These are phyloP conservation scores for Noctua fimbriata DNA, from an alignment of 2,888 invertebrate species.

Conservation along the genomic window DNA sequence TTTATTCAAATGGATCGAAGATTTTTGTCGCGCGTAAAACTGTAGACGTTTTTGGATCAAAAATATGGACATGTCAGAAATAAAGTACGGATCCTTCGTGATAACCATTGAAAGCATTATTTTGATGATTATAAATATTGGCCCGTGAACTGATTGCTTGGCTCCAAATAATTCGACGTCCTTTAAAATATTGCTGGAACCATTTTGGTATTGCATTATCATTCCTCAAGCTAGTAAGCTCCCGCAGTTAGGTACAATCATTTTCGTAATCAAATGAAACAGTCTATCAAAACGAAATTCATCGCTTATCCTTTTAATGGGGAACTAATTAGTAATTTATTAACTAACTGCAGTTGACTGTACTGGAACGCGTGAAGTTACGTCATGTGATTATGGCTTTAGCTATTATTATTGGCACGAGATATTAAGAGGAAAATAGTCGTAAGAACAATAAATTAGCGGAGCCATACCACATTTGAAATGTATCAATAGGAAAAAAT, in stretches of 20 bases:
- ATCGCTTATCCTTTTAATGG: slow-evolving; percentile 51
- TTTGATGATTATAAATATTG: not conserved
- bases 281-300: slow-evolving; percentile 40
- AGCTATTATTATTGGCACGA: slow-evolving; percentile 58
- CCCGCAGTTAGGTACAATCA: not conserved
- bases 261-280: slow-evolving; percentile 19
- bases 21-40: not conserved
- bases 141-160: not conserved
- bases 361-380: slow-evolving; percentile 42
- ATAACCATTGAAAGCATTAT: not conserved
- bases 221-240: not conserved
- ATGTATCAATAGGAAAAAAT: slow-evolving; percentile 46
- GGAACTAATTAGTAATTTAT: slow-evolving; percentile 55
- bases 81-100: not conserved
- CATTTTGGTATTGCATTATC: not conserved
- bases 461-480: slow-evolving; percentile 40
- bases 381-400: slow-evolving; percentile 55
- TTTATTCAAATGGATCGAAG: not conserved
- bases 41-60: not conserved
- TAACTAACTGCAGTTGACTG: slow-evolving; percentile 40
- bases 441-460: slow-evolving; percentile 48
- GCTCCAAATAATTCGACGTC: not conserved
- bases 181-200: not conserved
- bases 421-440: slow-evolving; percentile 66
- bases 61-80: not conserved